Evolutionary conservation across 2,888 invertebrate species (phyloP).

Genomic region (Sinopyrophorus schimmeli): DNA sequence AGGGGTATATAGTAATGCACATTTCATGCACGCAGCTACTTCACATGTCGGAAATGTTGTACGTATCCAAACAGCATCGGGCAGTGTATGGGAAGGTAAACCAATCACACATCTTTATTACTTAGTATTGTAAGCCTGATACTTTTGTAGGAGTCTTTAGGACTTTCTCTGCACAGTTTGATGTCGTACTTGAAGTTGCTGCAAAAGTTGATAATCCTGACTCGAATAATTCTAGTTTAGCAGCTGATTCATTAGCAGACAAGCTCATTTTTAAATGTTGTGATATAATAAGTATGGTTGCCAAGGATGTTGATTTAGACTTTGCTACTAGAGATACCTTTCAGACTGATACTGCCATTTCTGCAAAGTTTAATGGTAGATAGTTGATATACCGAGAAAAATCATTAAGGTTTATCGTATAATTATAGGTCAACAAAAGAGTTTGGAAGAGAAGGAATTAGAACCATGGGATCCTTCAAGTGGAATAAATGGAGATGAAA

Average conservation of each 20-base stretch:
- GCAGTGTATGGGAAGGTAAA: constrained; percentile 81
- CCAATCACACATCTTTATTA: too few relatives aligned
- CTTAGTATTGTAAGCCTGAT: neutral
- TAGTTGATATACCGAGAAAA: neutral
- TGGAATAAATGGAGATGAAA: constrained; percentile 54
- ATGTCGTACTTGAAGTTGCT: constrained; percentile 84
- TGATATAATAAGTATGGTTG: constrained; percentile 82
- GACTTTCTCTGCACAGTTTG: constrained; percentile 87
- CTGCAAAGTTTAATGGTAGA: constrained; percentile 78
- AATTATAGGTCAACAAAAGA: constrained; percentile 33
- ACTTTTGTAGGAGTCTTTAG: constrained; percentile 65
- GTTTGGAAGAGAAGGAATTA: constrained; percentile 74
- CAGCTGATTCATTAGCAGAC: constrained; percentile 72
- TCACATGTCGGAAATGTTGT: constrained; percentile 83
- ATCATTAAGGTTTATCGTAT: neutral
- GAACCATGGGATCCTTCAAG: constrained; percentile 85
- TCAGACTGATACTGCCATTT: constrained; percentile 87
- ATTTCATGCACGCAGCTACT: constrained; percentile 88
- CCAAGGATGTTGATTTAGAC: constrained; percentile 84
- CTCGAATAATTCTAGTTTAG: constrained; percentile 55
- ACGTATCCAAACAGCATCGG: constrained; percentile 81
- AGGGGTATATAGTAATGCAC: constrained; percentile 87
- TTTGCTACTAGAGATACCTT: constrained; percentile 87
- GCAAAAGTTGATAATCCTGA: constrained; percentile 77
- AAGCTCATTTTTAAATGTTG: constrained; percentile 82